Base-by-base conservation (phyloP, 2,888 invertebrate species). In the Osedax fenrisi region DNA sequence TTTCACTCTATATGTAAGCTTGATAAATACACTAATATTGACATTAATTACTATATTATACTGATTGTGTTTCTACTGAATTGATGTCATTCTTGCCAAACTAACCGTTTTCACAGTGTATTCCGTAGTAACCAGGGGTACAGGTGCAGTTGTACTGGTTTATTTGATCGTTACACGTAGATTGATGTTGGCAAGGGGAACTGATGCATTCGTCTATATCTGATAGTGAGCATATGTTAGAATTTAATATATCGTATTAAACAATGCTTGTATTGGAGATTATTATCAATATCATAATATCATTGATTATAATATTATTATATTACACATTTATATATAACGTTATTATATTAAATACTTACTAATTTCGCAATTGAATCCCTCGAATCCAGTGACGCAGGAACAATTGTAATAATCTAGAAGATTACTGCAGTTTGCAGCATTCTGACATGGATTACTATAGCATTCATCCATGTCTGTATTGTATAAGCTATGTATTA, bases 121-220 rank as follows among this genome's bases (percentile, higher is more conserved):
- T 21, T 21, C 67, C 67, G 3, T 67, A 2, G 67, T 67, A 67
- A 3, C 67, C 67, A 2, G 10, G 22, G n/a, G n/a, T 21, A 13
- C 67, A 67, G 10, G 22, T 2, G 67, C 67, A 67, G 0, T 23
- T 22, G 67, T 67, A 67, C 22, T 23, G 24, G 67, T 67, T 67
- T 10, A 67, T 2, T 23, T 23, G n/a, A 13, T 67, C 67, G 2
- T 23, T 22, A 13, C 67, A 67, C 0, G 23, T 22, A 67, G 25
- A n/a, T 1, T 3, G n/a, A 24, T 22, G n/a, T 25, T 23, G 10
- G 24, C 67, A 67, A 23, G 67, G 67, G 24, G 3, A 3, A 24
- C 67, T 67, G 21, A 3, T 3, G 26, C 67, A 67, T 67, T 67
- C 67, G 67, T 67, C 24, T n/a, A 67, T 67, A n/a, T 67, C 67